These are phyloP conservation scores for Lepeophtheirus nordmannii DNA, from an alignment of 2,888 invertebrate genomes.

Conservation along the genomic window DNA sequence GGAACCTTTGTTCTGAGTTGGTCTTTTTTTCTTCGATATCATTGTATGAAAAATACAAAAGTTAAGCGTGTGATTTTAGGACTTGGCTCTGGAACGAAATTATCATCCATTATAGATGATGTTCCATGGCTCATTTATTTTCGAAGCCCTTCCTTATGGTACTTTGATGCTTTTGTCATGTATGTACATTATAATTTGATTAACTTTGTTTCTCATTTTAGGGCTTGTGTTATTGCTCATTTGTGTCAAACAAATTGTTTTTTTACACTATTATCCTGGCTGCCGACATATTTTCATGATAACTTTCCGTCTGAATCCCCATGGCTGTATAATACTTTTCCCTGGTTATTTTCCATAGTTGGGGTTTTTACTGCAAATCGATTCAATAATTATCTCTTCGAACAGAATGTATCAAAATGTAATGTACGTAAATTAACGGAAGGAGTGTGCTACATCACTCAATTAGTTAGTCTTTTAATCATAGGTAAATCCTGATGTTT, in stretches of 20 bases:
- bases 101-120: slow-evolving; percentile 27
- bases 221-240: slow-evolving; percentile 53
- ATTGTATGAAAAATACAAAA: slow-evolving; percentile 12
- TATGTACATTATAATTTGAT: too few relatives aligned
- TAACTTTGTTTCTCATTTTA: slow-evolving; percentile 30
- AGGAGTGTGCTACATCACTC: slow-evolving; percentile 40
- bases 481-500: slow-evolving; percentile 34
- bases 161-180: slow-evolving; percentile 27
- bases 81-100: neutral
- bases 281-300: slow-evolving; percentile 57
- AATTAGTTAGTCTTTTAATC: slow-evolving; percentile 40
- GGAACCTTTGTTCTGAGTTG: slow-evolving; percentile 34
- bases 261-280: slow-evolving; percentile 53
- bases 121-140: slow-evolving; percentile 48
- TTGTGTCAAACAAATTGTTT: slow-evolving; percentile 56
- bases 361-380: slow-evolving; percentile 48
- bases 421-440: slow-evolving; percentile 42
- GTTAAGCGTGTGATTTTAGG: neutral
- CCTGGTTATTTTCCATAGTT: slow-evolving; percentile 49
- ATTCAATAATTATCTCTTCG: slow-evolving; percentile 44
- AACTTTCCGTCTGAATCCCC: slow-evolving; percentile 51
- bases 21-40: slow-evolving; percentile 21
- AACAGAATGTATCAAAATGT: slow-evolving; percentile 41
- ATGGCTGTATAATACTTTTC: slow-evolving; percentile 56
- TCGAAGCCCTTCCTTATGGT: slow-evolving; percentile 47